Percentiles rank a stretch among this genome's conserved stretches.
Conservation (phyloP, 1,140 invertebrate genomes). For the Drosophila serrata region DNA sequence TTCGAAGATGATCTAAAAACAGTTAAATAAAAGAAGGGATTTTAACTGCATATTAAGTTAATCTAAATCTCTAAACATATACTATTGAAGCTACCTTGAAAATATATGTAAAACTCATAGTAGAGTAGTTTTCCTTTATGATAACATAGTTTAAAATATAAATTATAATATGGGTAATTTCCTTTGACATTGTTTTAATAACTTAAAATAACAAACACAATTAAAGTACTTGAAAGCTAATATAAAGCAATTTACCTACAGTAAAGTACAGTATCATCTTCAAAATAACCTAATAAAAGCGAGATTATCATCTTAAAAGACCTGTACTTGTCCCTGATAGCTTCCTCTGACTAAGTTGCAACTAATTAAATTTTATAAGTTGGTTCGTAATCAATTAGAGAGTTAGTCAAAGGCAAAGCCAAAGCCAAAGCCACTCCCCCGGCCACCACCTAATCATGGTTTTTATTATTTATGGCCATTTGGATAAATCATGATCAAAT, state of each 20-base stretch:
- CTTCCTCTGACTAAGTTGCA: slow-evolving; percentile 48
- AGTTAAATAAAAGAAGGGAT: background rate
- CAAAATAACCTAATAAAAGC: slow-evolving; percentile 1
- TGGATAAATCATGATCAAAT: slow-evolving; percentile 76
- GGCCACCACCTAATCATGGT: slow-evolving; percentile 30
- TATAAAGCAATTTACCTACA: background rate
- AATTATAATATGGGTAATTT: background rate
- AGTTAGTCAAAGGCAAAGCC: slow-evolving; percentile 20
- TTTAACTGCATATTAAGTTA: background rate
- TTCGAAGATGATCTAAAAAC: slow-evolving; percentile 1
- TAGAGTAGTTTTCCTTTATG: background rate
- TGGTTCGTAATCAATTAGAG: slow-evolving; percentile 26
- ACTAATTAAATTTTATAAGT: slow-evolving; percentile 16
- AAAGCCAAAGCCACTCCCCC: slow-evolving; percentile 21
- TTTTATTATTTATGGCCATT: slow-evolving; percentile 70
- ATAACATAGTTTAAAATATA: too few relatives aligned
- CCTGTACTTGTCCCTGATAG: slow-evolving; percentile 34
- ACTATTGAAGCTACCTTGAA: background rate
- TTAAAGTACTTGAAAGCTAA: too few relatives aligned
- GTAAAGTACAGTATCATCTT: slow-evolving; percentile 15
- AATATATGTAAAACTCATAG: background rate
- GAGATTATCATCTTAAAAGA: slow-evolving; percentile 38
- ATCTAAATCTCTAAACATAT: background rate
- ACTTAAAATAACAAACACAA: background rate
- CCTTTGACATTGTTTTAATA: background rate